Evolutionary conservation across 2,113 vertebrate species (phyloP).

Genomic region (Dasyurus viverrinus): DNA sequence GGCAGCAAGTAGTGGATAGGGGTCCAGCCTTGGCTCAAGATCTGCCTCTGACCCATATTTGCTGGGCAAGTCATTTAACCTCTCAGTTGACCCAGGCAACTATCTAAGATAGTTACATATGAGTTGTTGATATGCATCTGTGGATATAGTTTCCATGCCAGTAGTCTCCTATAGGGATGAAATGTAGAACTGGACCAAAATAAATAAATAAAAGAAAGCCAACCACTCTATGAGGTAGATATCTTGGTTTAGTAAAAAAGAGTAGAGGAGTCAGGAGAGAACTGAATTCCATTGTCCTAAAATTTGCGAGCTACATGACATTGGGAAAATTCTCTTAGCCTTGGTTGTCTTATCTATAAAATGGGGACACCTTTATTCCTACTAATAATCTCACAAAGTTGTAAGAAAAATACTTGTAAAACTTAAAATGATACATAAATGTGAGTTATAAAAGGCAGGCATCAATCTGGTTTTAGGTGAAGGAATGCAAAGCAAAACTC

Average conservation of each 20-base stretch:
- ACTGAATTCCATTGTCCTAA: neutral
- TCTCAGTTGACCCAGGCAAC: neutral
- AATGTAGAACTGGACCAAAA: neutral
- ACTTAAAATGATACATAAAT: neutral
- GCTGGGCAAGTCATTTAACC: neutral
- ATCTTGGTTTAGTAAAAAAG: neutral
- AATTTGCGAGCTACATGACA: neutral
- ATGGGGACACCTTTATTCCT: neutral
- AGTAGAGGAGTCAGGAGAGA: neutral
- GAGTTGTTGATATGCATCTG: neutral
- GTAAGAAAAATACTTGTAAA: neutral
- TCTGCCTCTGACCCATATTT: neutral
- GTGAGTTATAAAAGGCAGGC: neutral
- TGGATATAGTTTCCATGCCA: neutral
- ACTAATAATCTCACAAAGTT: neutral
- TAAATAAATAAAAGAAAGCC: neutral
- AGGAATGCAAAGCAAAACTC: neutral
- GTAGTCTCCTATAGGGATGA: neutral
- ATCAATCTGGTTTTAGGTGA: neutral
- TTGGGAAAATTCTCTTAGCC: neutral
- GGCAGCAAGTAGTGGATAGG: neutral
- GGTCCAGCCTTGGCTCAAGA: neutral
- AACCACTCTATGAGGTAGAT: neutral
- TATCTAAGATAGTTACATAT: neutral
- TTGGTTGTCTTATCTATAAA: neutral